Evolutionary conservation across 2,888 invertebrate genomes (phyloP), one percentile per base, ranked within the genome.

Genomic region (Sialis lutaria): DNA sequence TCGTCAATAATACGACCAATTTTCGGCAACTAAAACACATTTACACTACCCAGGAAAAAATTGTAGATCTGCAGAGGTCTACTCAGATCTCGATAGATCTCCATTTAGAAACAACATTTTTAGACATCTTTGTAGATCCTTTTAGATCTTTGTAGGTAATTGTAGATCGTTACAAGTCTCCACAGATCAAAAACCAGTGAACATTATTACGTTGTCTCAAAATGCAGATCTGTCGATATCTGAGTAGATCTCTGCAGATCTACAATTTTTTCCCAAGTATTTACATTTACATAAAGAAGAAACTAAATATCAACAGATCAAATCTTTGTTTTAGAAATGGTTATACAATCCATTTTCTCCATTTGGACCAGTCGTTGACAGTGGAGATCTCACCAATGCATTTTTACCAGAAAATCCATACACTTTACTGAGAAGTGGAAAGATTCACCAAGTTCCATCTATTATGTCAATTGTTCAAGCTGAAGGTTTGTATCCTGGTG

Each of bases 311-410:
- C 22, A 22, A 22, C 22, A 22, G 22, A 22, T 22, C 22, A 22
- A 22, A 22, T 22, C 22, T 35, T 1, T 43, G 48, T 63, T 63
- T 39, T 51, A 73, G 72, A 68, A 71, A 30, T 75, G 70, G 66
- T 60, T 76, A 10, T 79, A 79, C 55, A 74, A 76, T 59, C 75
- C 84, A 50, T 81, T 80, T 58, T 73, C 80, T 0, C 78, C 81
- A 0, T 85, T 85, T 59, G 81, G 77, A 0, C 82, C 84, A 0
- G 80, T 81, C 0, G 67, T 77, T 0, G 87, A 88, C 55, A 64
- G 62, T 0, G 40, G 7, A 45, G 63, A 64, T 54, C 62, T 68
- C 2, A 62, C 70, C 0, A 67, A 74, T 22, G 74, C 82, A 1
- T 80, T 86, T 62, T 63, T 88, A 5, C 70, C 72, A 1, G 71